Base-by-base conservation (phyloP, 92 coral and sea anemone species). In the Zoanthus gigantus region DNA sequence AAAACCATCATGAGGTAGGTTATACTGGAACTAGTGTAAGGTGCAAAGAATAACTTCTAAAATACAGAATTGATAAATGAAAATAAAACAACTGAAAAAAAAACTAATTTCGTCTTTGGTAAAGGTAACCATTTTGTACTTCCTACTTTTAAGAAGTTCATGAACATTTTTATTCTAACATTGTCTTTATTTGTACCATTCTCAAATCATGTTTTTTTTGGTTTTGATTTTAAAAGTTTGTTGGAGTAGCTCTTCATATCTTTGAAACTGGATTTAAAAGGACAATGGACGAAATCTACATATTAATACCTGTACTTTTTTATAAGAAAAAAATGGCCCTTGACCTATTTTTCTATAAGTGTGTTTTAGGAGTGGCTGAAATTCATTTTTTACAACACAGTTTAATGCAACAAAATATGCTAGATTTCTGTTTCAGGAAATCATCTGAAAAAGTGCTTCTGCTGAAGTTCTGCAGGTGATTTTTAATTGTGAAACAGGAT, bases 401-500 rank as follows among this genome's bases (percentile, higher is more conserved):
- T 30, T 30, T 69, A 81, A 9, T 47, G 42, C 29, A 13, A 42
- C 46, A 50, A 42, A 53, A 47, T n/a, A 18, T 11, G 7, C 47
- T 53, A 66, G 42, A 71, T 13, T 81, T 45, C 6, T 28, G 0
- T 12, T 77, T 76, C 34, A 14, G 53, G 68, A 77, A 5, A 77
- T 66, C 82, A 53, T 50, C 31, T 13, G 37, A 14, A 77, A 46
- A 53, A 13, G 31, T 71, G 18, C 31, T 81, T 44, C 65, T 79
- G 48, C 66, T 79, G 53, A 17, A 67, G 9, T 45, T 1, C 71
- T 30, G 63, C 85, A 81, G 74, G 75, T 81, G 85, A 17, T 45
- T n/a, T 6, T 14, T 81, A 81, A 65, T 81, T 81, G 75, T 56
- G 66, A 81, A 67, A 81, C 14, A 42, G 75, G 63, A 80, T 80